A percentile compares a stretch with the other conserved stretches of the same genome.
These are phyloP conservation scores for Cheirogaleus medius DNA, from an alignment of 2,113 vertebrate species.

Conservation along the genomic window DNA sequence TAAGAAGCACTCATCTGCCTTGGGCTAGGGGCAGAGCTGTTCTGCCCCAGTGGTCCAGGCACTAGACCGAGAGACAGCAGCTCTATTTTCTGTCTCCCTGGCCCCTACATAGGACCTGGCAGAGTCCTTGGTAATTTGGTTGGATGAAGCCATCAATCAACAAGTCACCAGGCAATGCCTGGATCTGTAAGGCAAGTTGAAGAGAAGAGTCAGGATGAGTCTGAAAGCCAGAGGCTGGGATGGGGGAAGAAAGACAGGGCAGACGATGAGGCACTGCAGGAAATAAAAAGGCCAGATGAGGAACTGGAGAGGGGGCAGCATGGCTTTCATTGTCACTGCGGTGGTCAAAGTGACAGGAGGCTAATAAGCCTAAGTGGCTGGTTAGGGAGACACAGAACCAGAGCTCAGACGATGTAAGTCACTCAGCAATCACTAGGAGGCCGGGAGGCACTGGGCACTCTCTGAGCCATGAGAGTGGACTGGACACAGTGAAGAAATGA, in stretches of 20 bases:
- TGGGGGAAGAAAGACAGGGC: not conserved
- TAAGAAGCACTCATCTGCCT: not conserved
- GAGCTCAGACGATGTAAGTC: not conserved
- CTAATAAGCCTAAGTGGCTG: not conserved
- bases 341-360: not conserved
- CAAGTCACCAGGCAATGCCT: not conserved
- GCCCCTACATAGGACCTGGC: not conserved
- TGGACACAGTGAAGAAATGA: not conserved
- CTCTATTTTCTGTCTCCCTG: constrained; percentile 47
- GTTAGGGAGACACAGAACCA: not conserved
- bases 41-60: constrained; percentile 40
- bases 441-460: not conserved
- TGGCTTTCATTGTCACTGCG: not conserved
- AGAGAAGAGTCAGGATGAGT: not conserved
- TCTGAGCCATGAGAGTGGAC: not conserved
- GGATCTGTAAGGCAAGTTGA: not conserved
- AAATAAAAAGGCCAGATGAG: not conserved
- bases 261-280: not conserved
- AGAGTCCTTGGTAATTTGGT: not conserved
- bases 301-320: not conserved
- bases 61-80: not conserved
- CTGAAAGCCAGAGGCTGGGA: not conserved
- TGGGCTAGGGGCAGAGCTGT: not conserved
- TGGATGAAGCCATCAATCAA: constrained; percentile 37
- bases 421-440: not conserved